Percentiles rank a stretch among this genome's conserved stretches.
These are phyloP conservation scores for Lutjanus argentimaculatus DNA, from an alignment of 2,797 vertebrate species.

Conservation along the genomic window DNA sequence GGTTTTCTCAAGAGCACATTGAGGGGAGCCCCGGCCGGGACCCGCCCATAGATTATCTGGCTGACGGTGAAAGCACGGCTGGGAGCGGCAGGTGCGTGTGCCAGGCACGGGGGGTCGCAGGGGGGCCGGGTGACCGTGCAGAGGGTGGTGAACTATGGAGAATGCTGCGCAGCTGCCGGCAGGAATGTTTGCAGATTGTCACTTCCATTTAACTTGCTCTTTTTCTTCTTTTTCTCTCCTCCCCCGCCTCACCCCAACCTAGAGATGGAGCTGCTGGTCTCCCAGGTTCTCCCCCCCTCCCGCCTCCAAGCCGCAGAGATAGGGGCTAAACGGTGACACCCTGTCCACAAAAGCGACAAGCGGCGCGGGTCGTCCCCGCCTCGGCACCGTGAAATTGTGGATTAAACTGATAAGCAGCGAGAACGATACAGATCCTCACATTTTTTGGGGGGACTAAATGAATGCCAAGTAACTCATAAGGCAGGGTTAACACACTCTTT, in stretches of 20 bases:
- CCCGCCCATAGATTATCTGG: conserved; percentile 86
- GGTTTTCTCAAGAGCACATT: conserved; percentile 90
- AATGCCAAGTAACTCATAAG: conserved; percentile 54
- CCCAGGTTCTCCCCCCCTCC: conserved; percentile 58
- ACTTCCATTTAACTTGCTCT: conserved; percentile 87
- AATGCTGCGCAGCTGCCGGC: conserved; percentile 84
- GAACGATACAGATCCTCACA: conserved; percentile 74
- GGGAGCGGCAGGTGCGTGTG: conserved; percentile 88
- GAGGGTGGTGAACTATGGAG: conserved; percentile 62
- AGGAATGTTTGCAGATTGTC: conserved; percentile 87
- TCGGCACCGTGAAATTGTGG: conserved; percentile 81
- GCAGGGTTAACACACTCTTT: conserved; percentile 68
- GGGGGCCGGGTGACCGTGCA: conserved; percentile 53
- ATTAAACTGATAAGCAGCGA: conserved; percentile 77
- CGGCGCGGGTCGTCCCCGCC: conserved; percentile 58
- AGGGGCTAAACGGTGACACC: conserved; percentile 85
- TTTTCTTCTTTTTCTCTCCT: conserved; percentile 57
- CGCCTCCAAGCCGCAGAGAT: conserved; percentile 61
- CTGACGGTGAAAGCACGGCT: conserved; percentile 80
- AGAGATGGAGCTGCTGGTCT: conserved; percentile 69
- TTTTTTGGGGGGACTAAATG: conserved; percentile 64
- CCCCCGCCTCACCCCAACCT: conserved; percentile 8
- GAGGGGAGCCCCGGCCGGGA: conserved; percentile 72
- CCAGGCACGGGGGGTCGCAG: conserved; percentile 78
- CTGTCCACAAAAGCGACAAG: conserved; percentile 77